Base-by-base conservation (phyloP, 2,797 vertebrate genomes). In the Diceros bicornis region DNA sequence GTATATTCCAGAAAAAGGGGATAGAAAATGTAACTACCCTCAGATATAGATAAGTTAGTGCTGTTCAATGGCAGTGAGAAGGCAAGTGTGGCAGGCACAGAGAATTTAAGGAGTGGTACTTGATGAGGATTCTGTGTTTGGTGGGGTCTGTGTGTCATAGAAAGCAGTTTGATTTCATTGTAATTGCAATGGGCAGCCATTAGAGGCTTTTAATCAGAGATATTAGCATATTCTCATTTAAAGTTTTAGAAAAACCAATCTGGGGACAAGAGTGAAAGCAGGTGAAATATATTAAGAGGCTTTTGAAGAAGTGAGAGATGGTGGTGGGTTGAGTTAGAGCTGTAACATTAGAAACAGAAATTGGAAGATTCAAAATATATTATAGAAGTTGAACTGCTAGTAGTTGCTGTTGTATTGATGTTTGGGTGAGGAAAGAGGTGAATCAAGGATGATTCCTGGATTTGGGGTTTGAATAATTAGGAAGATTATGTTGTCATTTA, bases 221-320 rank as follows among this genome's bases (percentile, higher is more conserved):
- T 77, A 84, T 78, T 59, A 92, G 59, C 34, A 82, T 66, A n/a
- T 85, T 96, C 75, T 94, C 21, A 34, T 75, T 61, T 89, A 72
- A 78, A 18, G 16, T 74, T 92, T 94, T 95, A 81, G 82, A 66
- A 97, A 93, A 55, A 91, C 18, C 29, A 41, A 89, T 82, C 23
- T 59, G 16, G 44, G n/a, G 52, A 79, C 13, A 91, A 79, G 27
- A 92, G 27, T 71, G 18, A 94, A 92, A 94, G 3, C 52, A 86
- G 23, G 6, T 34, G 27, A 96, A 93, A 59, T 69, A 29, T 1
- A 59, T 78, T 72, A 83, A 14, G 14, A 75, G n/a, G 37, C 12
- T 96, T 74, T 89, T 90, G 41, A 90, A 93, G 66, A 77, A 44
- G 12, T 44, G 1, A 85, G 64, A 90, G 72, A 69, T 44, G 14